These are phyloP conservation scores for Monoplex corrugatus DNA, from an alignment of 2,888 invertebrate species.

Conservation along the genomic window DNA sequence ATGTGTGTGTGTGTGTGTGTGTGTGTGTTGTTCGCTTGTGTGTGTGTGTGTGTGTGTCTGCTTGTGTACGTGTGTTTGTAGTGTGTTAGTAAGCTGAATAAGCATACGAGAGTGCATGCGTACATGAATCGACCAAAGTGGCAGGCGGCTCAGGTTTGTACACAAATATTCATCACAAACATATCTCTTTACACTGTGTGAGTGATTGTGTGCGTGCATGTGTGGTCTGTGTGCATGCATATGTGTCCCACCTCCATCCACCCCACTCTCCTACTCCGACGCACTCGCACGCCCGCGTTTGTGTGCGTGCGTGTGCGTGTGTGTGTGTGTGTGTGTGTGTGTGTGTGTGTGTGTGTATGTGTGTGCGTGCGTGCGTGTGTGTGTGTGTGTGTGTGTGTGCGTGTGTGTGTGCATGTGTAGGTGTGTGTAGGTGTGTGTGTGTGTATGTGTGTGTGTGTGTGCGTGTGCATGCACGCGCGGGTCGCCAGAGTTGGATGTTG, in stretches of 20 bases:
- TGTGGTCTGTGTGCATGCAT: background rate
- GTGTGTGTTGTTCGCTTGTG: no score
- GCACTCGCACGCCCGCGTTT: background rate
- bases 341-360: background rate
- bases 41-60: background rate
- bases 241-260: no score
- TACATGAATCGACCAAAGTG: no score
- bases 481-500: background rate
- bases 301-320: background rate
- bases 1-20: no score
- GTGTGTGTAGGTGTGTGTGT: background rate
- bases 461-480: background rate
- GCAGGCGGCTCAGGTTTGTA: no score
- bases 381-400: background rate
- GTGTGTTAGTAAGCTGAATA: no score
- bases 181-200: no score
- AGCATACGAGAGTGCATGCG: no score
- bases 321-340: background rate
- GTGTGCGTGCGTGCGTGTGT: background rate
- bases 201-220: slow-evolving; percentile 1
- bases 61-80: no score
- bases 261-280: no score
- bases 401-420: background rate
- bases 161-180: no score
- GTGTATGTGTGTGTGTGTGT: slow-evolving; percentile 15